Evolutionary conservation across 2,113 vertebrate genomes (phyloP).

Genomic region (Chloropsis hardwickii): DNA sequence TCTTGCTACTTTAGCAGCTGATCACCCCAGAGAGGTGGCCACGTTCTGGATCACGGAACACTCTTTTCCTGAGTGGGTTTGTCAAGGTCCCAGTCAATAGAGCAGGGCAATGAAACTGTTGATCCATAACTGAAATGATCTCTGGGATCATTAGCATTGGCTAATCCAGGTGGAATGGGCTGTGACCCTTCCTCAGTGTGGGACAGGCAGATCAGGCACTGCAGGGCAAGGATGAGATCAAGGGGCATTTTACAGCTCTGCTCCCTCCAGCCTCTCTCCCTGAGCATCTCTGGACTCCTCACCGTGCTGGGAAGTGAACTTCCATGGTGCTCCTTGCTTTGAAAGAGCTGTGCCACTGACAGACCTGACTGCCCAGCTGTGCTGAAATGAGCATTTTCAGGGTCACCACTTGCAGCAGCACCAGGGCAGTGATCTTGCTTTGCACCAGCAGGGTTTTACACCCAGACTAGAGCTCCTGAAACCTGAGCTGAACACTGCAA

Average conservation of each 20-base stretch:
- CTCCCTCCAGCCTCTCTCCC: neutral
- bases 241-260: neutral
- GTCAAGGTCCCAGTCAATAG: neutral
- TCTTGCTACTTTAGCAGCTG: neutral
- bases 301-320: neutral
- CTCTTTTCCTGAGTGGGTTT: neutral
- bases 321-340: neutral
- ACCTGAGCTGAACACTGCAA: neutral
- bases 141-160: neutral
- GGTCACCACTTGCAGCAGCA: neutral
- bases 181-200: neutral
- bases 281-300: neutral
- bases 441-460: neutral
- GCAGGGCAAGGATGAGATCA: neutral
- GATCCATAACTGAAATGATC: neutral
- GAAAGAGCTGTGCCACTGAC: neutral
- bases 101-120: neutral
- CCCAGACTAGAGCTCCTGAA: neutral
- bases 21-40: neutral
- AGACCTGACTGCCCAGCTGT: neutral
- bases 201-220: neutral
- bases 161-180: neutral
- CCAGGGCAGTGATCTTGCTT: neutral
- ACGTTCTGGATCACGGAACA: fast-evolving
- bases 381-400: neutral